phyloP scores from a whole-genome alignment of 1,140 invertebrate genomes.

The Chrysomallon squamiferum region DNA sequence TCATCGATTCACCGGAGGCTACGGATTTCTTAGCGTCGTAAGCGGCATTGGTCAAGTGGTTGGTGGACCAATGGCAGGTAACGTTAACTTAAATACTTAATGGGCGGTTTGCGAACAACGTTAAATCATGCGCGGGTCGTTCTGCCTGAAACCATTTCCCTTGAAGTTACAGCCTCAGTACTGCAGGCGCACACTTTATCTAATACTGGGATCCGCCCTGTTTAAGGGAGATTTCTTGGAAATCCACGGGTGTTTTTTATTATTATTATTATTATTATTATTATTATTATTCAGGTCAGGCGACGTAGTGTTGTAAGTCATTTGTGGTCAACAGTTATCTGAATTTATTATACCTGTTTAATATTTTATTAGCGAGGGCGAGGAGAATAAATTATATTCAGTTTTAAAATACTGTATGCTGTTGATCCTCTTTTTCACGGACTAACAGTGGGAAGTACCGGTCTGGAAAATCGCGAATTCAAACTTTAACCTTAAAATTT shows the following conservation, averaged over 20 bases:
- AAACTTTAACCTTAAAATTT: too few relatives aligned
- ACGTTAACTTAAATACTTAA: neutral
- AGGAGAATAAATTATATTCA: too few relatives aligned
- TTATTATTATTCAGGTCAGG: too few relatives aligned
- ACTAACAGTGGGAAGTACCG: too few relatives aligned
- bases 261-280: too few relatives aligned
- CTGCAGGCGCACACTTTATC: neutral
- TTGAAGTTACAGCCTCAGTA: neutral
- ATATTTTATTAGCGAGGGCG: too few relatives aligned
- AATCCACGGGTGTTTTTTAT: neutral
- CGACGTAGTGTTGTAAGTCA: too few relatives aligned
- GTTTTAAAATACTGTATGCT: too few relatives aligned
- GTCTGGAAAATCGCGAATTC: too few relatives aligned
- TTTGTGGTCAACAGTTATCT: too few relatives aligned
- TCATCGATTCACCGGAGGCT: constrained; percentile 27
- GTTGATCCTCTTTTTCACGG: too few relatives aligned
- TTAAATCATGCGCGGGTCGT: neutral
- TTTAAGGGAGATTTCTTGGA: neutral
- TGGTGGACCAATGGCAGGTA: constrained; percentile 37
- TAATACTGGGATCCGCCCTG: neutral
- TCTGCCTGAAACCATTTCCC: neutral
- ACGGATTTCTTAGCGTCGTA: constrained; percentile 33
- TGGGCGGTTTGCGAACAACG: neutral
- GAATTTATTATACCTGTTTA: too few relatives aligned
- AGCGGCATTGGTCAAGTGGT: constrained; percentile 27